Base-by-base conservation (phyloP, 2,888 invertebrate species). In the Allophyes oxyacanthae region DNA sequence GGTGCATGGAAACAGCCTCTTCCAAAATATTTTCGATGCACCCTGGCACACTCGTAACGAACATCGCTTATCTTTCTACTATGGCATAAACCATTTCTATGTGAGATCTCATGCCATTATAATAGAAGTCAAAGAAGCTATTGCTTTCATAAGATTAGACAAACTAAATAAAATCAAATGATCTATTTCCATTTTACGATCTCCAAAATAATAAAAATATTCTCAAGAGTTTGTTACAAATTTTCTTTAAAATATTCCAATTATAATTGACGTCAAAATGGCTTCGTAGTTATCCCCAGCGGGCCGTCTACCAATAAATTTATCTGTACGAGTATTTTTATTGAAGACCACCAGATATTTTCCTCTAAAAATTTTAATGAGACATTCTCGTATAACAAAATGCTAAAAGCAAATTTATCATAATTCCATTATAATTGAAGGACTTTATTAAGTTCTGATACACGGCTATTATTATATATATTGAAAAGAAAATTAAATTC, bases 191-290 rank as follows among this genome's bases (percentile, higher is more conserved):
- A 8, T 28, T 28, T 25, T 28, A 41, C 8, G 15, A 13, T 36
- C 7, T 14, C n/a, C n/a, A 6, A 34, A 34, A 2, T 14, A 36
- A 14, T 28, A 14, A 11, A 41, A 8, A 13, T 0, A 41, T 34
- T 49, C 11, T 25, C 7, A 28, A 30, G 38, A 32, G 7, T 11
- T 48, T 13, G 6, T 57, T 53, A 38, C 33, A 32, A 54, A 60
- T 62, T 59, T 66, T 65, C 51, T 55, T 51, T 28, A 36, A 45
- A 58, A 73, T 68, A 71, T 69, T 64, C 50, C 60, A 71, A 52
- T 49, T 52, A 57, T 72, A 77, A 81, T 78, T 79, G 82, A 84
- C 75, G 77, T 78, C 63, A 75, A 79, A 82, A 82, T 78, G 77
- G 71, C 74, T 72, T 65, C 67, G 63, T 70, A 72, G 75, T 70